phyloP scores from a whole-genome alignment of 1,140 invertebrate genomes.

The Cyclina sinensis region DNA sequence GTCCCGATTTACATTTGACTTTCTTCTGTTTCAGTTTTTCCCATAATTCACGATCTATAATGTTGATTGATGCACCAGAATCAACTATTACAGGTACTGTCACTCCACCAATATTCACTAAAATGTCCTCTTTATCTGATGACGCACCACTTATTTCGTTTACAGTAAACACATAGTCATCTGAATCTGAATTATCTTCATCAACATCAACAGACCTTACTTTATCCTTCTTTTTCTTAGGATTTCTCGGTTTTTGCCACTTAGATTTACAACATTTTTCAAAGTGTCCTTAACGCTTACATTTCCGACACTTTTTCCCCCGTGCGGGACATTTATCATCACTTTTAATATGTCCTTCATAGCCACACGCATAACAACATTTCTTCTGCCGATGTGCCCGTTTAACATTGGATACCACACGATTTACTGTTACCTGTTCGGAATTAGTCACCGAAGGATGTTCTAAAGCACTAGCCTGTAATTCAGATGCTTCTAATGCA shows the following conservation, averaged over 20 bases:
- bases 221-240: neutral
- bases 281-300: neutral
- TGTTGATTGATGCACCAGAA: neutral
- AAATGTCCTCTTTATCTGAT: no score
- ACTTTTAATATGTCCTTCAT: neutral
- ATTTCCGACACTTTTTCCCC: constrained; percentile 6
- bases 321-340: no score
- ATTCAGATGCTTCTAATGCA: constrained; percentile 58
- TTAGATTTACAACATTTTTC: neutral
- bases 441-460: no score
- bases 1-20: constrained; percentile 19
- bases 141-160: no score
- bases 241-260: neutral
- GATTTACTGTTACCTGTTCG: no score
- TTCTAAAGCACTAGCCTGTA: constrained; percentile 35
- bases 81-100: neutral
- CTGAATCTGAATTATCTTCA: neutral
- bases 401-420: no score
- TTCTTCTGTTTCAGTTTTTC: no score
- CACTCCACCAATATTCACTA: no score
- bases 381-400: no score
- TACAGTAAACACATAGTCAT: neutral
- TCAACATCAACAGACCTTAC: neutral
- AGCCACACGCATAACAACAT: neutral
- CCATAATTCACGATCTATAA: no score